phyloP scores from a whole-genome alignment of 2,113 vertebrate genomes.

The Illadopsis cleaveri region DNA sequence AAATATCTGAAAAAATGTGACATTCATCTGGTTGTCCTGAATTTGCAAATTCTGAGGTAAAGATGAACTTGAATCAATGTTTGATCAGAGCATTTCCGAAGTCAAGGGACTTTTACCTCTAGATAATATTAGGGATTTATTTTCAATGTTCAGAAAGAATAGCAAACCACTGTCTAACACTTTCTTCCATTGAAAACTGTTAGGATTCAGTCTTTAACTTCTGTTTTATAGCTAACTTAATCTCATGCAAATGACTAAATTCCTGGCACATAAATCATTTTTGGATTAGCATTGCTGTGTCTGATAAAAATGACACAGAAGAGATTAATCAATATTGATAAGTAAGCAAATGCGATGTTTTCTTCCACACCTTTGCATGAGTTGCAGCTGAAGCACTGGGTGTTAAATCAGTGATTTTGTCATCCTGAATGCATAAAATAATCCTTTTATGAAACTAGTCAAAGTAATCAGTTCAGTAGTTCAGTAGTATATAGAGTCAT shows the following conservation, averaged over 20 bases:
- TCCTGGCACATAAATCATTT: neutral
- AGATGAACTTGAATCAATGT: neutral
- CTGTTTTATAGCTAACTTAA: neutral
- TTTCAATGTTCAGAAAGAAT: neutral
- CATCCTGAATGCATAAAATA: constrained; percentile 38
- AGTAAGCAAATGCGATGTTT: neutral
- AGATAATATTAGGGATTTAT: neutral
- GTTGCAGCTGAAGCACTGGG: neutral
- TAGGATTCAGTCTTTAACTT: neutral
- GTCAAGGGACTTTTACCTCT: neutral
- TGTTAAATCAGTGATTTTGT: neutral
- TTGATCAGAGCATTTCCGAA: neutral
- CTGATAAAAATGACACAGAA: constrained; percentile 11
- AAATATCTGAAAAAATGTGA: neutral
- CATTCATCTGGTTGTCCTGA: neutral
- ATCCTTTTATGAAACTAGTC: neutral
- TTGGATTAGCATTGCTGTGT: neutral
- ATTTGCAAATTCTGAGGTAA: neutral
- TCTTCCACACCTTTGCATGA: neutral
- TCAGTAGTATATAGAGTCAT: neutral
- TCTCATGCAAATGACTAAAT: neutral
- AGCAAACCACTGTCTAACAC: neutral
- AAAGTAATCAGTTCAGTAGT: neutral
- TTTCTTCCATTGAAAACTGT: neutral
- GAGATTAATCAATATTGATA: neutral